Evolutionary conservation across 2,797 vertebrate species (phyloP), one percentile per base, ranked within the genome.

Genomic region (Siniperca undulata): DNA sequence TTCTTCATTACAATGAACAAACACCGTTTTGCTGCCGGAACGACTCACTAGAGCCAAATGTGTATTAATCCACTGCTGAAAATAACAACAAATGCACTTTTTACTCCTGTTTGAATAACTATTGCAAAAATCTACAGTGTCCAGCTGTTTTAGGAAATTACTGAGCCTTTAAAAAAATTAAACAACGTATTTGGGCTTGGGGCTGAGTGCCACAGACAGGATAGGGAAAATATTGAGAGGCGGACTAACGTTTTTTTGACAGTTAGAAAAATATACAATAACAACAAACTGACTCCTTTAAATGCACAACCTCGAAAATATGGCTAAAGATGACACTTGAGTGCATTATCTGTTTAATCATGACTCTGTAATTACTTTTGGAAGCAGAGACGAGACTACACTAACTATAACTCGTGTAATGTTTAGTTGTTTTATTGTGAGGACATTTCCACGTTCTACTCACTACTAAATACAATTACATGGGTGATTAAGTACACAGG

Each of bases 401-500:
- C 12, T 74, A 48, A 40, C 24, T 38, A 4, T 24, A 38, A 50
- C 44, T 22, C 40, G 12, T 50, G 2, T 14, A 22, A 7, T 11
- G 17, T 20, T n/a, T 52, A n/a, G 16, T 22, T 20, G 46, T 62
- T 74, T 70, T 30, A 70, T 59, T 62, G 17, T 53, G 19, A 48
- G 27, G 34, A 22, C 17, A 30, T 53, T 75, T 34, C 53, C 3
- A 55, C 20, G 0, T 1, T 62, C 34, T 50, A 6, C 40, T 77
- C 38, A 30, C 58, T 14, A 30, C 30, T 77, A 58, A 74, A 73
- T 70, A 70, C 70, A 75, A 42, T 62, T 44, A 62, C 62, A 85
- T 10, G 69, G 56, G n/a, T 17, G 19, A 22, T 58, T 58, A 58
- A 74, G 61, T 55, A 55, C 65, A 12, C 53, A 53, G 78, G n/a